These are phyloP conservation scores for Bos indicus DNA, from an alignment of 2,113 vertebrate genomes.

Conservation along the genomic window DNA sequence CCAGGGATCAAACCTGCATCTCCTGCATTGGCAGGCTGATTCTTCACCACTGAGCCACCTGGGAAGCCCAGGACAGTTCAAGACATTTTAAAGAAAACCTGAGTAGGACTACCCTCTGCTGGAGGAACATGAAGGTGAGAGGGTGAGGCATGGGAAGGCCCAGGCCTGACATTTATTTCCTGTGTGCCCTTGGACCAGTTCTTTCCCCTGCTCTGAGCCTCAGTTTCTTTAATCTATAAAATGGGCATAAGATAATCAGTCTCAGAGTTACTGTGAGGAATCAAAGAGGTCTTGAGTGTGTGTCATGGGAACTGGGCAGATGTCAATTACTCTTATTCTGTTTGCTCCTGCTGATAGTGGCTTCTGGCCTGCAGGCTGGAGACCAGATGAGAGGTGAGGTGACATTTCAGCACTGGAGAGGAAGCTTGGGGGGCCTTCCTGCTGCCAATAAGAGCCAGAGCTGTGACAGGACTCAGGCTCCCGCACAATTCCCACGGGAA, in stretches of 20 bases:
- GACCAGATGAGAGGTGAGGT: constrained; percentile 51
- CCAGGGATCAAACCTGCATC: background rate
- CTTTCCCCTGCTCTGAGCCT: background rate
- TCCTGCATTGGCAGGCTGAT: background rate
- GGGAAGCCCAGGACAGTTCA: background rate
- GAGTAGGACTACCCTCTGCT: background rate
- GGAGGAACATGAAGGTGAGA: background rate
- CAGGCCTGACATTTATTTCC: background rate
- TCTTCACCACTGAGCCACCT: background rate
- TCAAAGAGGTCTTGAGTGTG: background rate
- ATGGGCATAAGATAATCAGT: background rate
- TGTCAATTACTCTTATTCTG: background rate
- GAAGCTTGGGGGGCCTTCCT: constrained; percentile 33
- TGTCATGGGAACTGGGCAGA: background rate
- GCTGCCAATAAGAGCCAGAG: constrained; percentile 51
- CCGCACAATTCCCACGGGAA: constrained; percentile 69
- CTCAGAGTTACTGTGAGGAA: background rate
- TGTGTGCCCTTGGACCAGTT: background rate
- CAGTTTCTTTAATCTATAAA: background rate
- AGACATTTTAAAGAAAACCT: background rate
- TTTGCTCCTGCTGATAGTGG: background rate
- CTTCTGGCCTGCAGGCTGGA: constrained; percentile 16
- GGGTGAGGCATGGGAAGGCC: background rate
- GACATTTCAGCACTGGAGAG: constrained; percentile 52
- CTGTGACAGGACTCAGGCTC: background rate